A percentile compares a stretch with the other conserved stretches of the same genome.
These are phyloP conservation scores for Porites australiensis DNA, from an alignment of 64 coral and sea anemone genomes.

Conservation along the genomic window DNA sequence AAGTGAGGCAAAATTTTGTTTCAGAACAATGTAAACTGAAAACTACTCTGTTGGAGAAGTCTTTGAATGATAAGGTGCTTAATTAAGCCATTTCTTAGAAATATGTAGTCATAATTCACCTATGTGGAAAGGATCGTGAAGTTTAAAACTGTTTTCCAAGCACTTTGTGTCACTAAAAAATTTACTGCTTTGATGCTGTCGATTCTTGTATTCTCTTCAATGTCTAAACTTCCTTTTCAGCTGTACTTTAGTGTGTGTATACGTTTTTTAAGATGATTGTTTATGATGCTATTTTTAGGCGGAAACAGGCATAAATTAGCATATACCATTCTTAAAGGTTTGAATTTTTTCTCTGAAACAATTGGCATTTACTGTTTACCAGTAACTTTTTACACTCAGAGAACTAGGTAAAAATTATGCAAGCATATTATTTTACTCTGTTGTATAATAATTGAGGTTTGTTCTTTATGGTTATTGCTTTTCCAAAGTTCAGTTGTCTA, in stretches of 20 bases:
- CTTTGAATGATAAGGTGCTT: background rate
- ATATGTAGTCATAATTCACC: background rate
- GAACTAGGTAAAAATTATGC: background rate
- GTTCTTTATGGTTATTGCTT: background rate
- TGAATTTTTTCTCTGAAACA: background rate
- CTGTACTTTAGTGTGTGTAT: background rate
- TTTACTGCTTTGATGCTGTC: background rate
- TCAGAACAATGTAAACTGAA: background rate
- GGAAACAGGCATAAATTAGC: background rate
- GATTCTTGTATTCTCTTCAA: background rate
- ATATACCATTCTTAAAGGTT: background rate
- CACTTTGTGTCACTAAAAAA: background rate
- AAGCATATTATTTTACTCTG: background rate
- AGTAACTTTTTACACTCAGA: no score
- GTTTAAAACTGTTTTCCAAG: background rate
- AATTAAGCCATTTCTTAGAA: background rate
- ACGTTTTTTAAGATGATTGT: background rate
- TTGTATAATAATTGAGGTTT: background rate
- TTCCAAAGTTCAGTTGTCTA: background rate
- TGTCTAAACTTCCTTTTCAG: background rate
- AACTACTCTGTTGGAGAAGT: background rate
- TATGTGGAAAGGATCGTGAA: background rate
- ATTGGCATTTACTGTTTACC: no score
- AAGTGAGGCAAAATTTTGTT: background rate
- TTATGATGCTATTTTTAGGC: slow-evolving; percentile 20